Percentiles rank a stretch among this genome's conserved stretches.
These are phyloP conservation scores for Pseudomyrmex sp. DNA, from an alignment of 1,140 invertebrate species.

Conservation along the genomic window DNA sequence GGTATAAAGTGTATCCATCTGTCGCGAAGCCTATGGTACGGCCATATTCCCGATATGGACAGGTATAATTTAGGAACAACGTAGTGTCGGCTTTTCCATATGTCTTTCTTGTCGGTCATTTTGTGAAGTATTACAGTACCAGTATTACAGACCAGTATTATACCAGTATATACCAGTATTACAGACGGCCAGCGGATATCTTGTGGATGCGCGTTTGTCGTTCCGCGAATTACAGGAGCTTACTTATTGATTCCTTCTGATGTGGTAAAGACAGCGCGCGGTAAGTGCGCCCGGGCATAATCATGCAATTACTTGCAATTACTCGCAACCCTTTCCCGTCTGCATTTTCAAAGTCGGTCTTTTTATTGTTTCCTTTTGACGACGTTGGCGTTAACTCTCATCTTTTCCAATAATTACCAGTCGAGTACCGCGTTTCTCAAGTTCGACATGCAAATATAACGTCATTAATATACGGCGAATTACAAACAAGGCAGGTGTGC, in stretches of 20 bases:
- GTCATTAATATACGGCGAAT: constrained; percentile 71
- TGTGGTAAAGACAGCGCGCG: neutral
- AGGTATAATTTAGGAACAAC: constrained; percentile 8
- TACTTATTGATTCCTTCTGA: constrained; percentile 29
- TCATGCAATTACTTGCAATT: constrained; percentile 14
- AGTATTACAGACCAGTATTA: neutral
- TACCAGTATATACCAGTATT: neutral
- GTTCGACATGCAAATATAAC: constrained; percentile 5
- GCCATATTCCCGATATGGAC: constrained; percentile 23
- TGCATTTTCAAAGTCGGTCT: neutral
- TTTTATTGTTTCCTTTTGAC: constrained; percentile 25
- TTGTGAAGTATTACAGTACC: neutral
- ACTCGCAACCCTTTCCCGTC: constrained; percentile 3
- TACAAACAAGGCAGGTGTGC: constrained; percentile 48
- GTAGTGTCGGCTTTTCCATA: constrained; percentile 27
- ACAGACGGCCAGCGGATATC: constrained; percentile 17
- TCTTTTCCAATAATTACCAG: neutral
- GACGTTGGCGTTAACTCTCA: neutral
- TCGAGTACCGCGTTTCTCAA: too few relatives aligned
- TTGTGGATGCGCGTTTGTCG: constrained; percentile 7
- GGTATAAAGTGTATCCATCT: constrained; percentile 19
- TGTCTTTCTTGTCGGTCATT: constrained; percentile 36
- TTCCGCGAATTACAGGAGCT: constrained; percentile 1
- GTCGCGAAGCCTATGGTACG: constrained; percentile 4
- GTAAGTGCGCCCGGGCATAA: neutral